Evolutionary conservation across 1,140 invertebrate genomes (phyloP), one percentile per base, ranked within the genome.

Genomic region (Scylla paramamosain): DNA sequence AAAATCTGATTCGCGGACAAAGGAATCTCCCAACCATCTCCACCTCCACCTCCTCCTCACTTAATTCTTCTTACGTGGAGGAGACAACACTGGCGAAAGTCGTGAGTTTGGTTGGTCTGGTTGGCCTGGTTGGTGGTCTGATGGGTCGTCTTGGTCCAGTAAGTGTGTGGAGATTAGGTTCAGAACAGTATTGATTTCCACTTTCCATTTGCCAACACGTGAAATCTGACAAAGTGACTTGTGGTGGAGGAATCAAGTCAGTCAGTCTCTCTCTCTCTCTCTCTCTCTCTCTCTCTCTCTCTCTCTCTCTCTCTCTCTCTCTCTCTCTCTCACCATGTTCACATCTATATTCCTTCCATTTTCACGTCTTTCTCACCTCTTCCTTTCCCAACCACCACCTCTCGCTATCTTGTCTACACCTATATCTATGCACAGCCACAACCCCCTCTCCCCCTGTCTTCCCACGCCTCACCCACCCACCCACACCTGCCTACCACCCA

Each of bases 271-370:
- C 67, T 77, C 67, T 77, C 25, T 77, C 67, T 77, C 67, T 77
- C 67, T 77, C 67, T 77, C 67, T 77, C 67, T 77, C 67, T 77
- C 67, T 77, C 67, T 77, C 67, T 77, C 67, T 77, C 67, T 77
- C 67, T 77, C 67, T 77, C 67, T 77, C 67, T 77, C 67, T 77
- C 67, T 77, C 67, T n/a, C 67, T n/a, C 67, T n/a, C 67, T n/a
- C 67, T n/a, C 67, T n/a, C 67, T n/a, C 67, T n/a, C 67, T n/a
- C 67, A 20, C 67, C 67, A 77, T 20, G 52, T 77, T 77, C 67
- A n/a, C 67, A n/a, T 77, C 67, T n/a, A n/a, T 20, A 77, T 39
- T 39, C 39, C n/a, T 77, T 77, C 25, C 25, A 6, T 77, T n/a
- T 77, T n/a, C 67, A 77, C 20, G n/a, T 20, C 20, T 77, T n/a